Evolutionary conservation across 2,888 invertebrate genomes (phyloP).

Genomic region (Gryllus longicercus): DNA sequence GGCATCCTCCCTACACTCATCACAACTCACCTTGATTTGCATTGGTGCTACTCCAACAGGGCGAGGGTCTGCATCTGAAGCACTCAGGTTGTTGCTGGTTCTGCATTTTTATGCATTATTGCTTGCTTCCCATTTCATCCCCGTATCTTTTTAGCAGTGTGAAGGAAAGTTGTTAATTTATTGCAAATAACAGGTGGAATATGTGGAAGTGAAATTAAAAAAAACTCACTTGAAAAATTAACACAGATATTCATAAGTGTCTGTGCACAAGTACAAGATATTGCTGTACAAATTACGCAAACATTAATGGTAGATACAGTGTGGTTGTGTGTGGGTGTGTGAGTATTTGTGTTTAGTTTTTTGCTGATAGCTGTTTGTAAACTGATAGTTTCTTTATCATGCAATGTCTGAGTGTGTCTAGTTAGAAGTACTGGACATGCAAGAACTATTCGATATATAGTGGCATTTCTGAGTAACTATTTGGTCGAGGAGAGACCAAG

Average conservation of each 20-base stretch:
- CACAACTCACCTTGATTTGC: constrained; percentile 19
- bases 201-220: constrained; percentile 6
- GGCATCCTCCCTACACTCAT: constrained; percentile 2
- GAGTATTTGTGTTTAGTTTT: constrained; percentile 31
- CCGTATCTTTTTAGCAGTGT: constrained; percentile 30
- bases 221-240: constrained; percentile 26
- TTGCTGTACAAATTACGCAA: constrained; percentile 37
- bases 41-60: constrained; percentile 20
- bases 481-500: neutral
- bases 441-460: neutral
- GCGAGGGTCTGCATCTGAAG: constrained; percentile 24
- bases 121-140: constrained; percentile 32
- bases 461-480: neutral
- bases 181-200: constrained; percentile 23
- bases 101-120: constrained; percentile 26
- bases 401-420: neutral
- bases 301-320: constrained; percentile 29
- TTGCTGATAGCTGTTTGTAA: constrained; percentile 30
- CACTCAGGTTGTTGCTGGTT: constrained; percentile 30
- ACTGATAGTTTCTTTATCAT: constrained; percentile 31
- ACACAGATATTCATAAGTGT: constrained; percentile 30
- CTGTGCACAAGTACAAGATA: constrained; percentile 37
- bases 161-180: constrained; percentile 34
- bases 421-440: constrained; percentile 11
- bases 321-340: constrained; percentile 29